phyloP scores from a whole-genome alignment of 2,113 vertebrate genomes.

The Rhinolophus ferrumequinum region DNA sequence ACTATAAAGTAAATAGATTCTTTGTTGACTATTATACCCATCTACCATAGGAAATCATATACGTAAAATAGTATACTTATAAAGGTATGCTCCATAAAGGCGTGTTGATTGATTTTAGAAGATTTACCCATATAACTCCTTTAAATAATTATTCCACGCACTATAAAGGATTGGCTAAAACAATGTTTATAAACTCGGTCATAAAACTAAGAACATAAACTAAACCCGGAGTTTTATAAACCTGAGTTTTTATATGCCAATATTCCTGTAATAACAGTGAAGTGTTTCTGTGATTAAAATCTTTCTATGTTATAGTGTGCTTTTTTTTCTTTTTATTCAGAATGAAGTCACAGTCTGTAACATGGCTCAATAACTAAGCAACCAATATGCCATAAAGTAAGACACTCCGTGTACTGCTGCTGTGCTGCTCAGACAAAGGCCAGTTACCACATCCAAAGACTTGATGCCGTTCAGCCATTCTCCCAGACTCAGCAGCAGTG shows the following conservation, averaged over 20 bases:
- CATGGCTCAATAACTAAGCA: not conserved
- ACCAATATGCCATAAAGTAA: not conserved
- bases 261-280: not conserved
- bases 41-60: not conserved
- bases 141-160: not conserved
- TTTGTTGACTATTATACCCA: not conserved
- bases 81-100: not conserved
- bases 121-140: not conserved
- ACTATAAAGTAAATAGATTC: not conserved
- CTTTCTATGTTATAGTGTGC: too few species aligned
- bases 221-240: constrained; percentile 10
- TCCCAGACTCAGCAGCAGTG: not conserved
- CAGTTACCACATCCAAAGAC: not conserved
- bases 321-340: not conserved
- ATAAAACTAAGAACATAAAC: not conserved
- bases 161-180: not conserved
- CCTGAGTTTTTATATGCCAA: not conserved
- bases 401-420: not conserved
- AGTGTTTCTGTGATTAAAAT: not conserved
- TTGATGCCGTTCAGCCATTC: not conserved
- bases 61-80: not conserved
- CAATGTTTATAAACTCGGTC: not conserved
- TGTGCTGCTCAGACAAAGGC: not conserved
- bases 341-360: not conserved
- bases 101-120: not conserved